Evolutionary conservation across 2,797 vertebrate genomes (phyloP), one percentile per base, ranked within the genome.

Genomic region (Mormyrus hasselquistii): DNA sequence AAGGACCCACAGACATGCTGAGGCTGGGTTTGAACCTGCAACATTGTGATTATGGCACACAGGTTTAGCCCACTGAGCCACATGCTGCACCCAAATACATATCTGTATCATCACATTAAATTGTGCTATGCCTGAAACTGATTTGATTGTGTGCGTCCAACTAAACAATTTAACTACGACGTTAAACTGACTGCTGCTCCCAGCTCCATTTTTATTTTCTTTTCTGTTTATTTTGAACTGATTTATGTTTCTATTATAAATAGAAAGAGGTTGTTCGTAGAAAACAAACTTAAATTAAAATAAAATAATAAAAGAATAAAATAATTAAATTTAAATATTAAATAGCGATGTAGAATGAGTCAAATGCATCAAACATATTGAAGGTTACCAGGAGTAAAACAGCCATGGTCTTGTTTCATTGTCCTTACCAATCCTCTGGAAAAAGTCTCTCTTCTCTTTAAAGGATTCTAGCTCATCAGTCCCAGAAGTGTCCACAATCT

Each of bases 361-460:
- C 22, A 22, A 62, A 62, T 22, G 8, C 59, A 62, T 62, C 69
- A 76, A 76, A 76, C 34, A 76, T 38, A 34, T 14, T 29, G 44
- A 50, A 86, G 14, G 53, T 44, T 12, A 41, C 16, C 6, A 44
- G 47, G 29, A 57, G 50, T 44, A 82, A 59, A 29, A 16, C 19
- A 41, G 6, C 0, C 9, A 57, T 6, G 69, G 10, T n/a, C 84
- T 62, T 29, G 47, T 10, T 16, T 62, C 7, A 52, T 88, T 86
- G 19, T 88, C 25, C 96, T 96, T 89, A 99, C 98, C 96, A 53
- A 97, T 96, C 89, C 91, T 97, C 93, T 98, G 97, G 94, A 99
- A 99, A 92, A 95, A 99, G 0, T 96, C 89, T 8, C 90, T 96
- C 92, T 98, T 99, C 16, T 98, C 95, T 91, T 92, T 94, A 91